Evolutionary conservation across 2,797 vertebrate genomes (phyloP).

Genomic region (Intellagama lesueurii): DNA sequence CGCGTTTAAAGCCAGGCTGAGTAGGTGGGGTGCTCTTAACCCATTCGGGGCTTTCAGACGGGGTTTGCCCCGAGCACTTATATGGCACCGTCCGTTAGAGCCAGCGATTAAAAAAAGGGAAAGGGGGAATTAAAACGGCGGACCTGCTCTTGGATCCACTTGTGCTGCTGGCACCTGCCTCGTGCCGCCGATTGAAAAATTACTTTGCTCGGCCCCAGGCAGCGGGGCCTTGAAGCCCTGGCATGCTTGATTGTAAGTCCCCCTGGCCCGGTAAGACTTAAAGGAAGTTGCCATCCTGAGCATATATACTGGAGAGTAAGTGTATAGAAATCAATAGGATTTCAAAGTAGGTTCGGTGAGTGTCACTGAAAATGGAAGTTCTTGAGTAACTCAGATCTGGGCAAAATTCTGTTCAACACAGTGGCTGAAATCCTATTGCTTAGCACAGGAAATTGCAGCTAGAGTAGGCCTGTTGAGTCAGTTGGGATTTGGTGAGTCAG

Average conservation of each 20-base stretch:
- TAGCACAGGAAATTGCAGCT: no score
- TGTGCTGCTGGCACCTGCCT: background rate
- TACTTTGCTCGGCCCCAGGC: no score
- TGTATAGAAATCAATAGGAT: no score
- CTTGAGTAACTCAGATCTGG: no score
- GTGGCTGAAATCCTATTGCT: no score
- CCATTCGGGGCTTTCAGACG: constrained; percentile 41
- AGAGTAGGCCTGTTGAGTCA: no score
- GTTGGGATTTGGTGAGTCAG: no score
- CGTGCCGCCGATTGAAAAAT: background rate
- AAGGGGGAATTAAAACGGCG: background rate
- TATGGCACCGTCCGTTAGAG: constrained; percentile 28
- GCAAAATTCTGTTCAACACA: background rate
- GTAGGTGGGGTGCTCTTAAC: constrained; percentile 60
- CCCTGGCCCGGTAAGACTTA: background rate
- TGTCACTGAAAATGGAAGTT: background rate
- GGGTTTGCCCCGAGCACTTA: no score
- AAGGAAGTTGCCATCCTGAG: background rate
- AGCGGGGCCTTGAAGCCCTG: background rate
- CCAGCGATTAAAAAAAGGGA: background rate
- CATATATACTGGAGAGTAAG: background rate
- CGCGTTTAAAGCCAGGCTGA: constrained; percentile 43
- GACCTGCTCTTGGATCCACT: background rate
- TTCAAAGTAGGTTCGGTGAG: no score
- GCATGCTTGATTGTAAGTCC: background rate